A percentile compares a stretch with the other conserved stretches of the same genome.
Evolutionary conservation across 2,113 vertebrate species (phyloP).

Genomic region (Rana temporaria): DNA sequence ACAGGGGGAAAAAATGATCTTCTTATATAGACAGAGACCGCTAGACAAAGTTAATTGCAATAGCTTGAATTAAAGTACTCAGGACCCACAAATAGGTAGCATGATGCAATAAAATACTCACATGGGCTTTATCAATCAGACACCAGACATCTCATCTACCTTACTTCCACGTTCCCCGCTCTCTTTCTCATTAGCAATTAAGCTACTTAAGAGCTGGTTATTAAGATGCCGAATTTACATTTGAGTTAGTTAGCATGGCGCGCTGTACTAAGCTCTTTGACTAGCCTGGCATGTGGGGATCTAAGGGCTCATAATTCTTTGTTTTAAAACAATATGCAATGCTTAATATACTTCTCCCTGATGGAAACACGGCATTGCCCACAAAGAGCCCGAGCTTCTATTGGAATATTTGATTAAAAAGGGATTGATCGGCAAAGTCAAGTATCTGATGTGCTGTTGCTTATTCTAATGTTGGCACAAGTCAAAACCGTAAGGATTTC

Average conservation of each 20-base stretch:
- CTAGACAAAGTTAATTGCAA: conserved; percentile 37
- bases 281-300: background rate
- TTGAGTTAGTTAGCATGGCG: background rate
- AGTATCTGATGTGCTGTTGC: too few relatives aligned
- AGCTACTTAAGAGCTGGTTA: conserved; percentile 4
- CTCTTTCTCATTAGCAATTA: conserved; percentile 37
- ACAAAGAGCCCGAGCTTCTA: too few relatives aligned
- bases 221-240: conserved; percentile 3
- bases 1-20: conserved; percentile 2
- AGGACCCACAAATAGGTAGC: conserved; percentile 30
- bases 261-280: background rate
- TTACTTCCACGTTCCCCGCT: background rate
- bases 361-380: too few relatives aligned
- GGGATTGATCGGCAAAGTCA: too few relatives aligned
- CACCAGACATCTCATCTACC: conserved; percentile 19
- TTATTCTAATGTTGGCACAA: too few relatives aligned
- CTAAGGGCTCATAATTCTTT: too few relatives aligned
- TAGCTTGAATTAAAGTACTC: conserved; percentile 7
- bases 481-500: too few relatives aligned
- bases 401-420: too few relatives aligned
- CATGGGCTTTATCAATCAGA: conserved; percentile 45
- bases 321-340: too few relatives aligned
- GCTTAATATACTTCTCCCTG: too few relatives aligned
- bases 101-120: conserved; percentile 44
- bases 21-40: background rate